Evolutionary conservation across 2,113 vertebrate genomes (phyloP), one percentile per base, ranked within the genome.

Genomic region (Bufo bufo): DNA sequence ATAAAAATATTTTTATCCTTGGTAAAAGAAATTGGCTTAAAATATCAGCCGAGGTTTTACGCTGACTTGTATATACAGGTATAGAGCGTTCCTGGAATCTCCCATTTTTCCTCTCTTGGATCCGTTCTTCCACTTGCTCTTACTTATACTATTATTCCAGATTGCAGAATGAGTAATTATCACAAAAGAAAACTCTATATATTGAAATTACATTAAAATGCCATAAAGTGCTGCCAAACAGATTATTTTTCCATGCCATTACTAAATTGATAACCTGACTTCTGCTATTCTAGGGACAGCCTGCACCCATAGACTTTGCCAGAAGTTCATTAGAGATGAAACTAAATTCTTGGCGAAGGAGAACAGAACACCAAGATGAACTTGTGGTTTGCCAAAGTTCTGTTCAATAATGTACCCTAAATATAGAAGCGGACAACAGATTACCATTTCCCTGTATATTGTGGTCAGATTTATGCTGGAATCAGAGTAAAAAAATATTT

Each of bases 261-360:
- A 52, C 87, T 75, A 77, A 83, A 88, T 66, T 83, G 87, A 88
- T 88, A 84, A 88, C 80, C 63, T 83, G 80, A 88, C 83, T 82
- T 75, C 82, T 82, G 6, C 54, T 16, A 10, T 61, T 75, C 12
- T 49, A 74, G 45, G 63, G 66, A 61, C 50, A 72, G 78, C 19
- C 23, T 43, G 45, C 52, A 69, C 86, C 23, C 4, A 20, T 19
- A 77, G 4, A 83, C 79, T 83, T 61, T 77, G 87, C 87, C 87
- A 88, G 80, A 56, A 88, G 33, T 61, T 88, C 87, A 88, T 88
- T 88, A 77, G 20, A 61, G 69, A 82, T 83, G 86, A 88, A 88
- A 88, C 80, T 19, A 45, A 83, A 83, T 45, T 77, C 56, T 65
- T 83, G 80, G 80, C 45, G 10, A 17, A 23, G 5, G 56, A 88